phyloP scores from a whole-genome alignment of 2,113 vertebrate species.

The Apaloderma vittatum region DNA sequence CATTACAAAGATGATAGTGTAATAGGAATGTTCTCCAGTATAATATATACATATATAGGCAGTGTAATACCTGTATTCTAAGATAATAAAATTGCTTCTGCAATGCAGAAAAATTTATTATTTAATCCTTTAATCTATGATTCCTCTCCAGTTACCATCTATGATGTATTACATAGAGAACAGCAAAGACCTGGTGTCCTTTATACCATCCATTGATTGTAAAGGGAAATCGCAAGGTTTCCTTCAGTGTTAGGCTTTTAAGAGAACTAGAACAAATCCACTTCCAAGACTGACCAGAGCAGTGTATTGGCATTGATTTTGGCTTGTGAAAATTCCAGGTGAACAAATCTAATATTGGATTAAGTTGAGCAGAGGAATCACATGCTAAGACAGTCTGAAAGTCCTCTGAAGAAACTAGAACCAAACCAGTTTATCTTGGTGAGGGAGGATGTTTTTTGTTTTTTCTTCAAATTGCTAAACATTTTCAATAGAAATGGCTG shows the following conservation, averaged over 20 bases:
- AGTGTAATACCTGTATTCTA: neutral
- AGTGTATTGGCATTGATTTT: neutral
- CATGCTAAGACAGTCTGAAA: neutral
- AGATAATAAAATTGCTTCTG: neutral
- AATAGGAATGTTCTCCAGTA: neutral
- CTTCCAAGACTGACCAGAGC: neutral
- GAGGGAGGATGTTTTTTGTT: neutral
- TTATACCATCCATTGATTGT: neutral
- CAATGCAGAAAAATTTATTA: neutral
- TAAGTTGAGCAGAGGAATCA: neutral
- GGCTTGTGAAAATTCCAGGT: neutral
- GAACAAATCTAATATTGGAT: neutral
- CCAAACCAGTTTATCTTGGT: rapidly evolving
- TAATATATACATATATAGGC: rapidly evolving
- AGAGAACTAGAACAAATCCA: neutral
- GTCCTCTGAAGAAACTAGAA: neutral
- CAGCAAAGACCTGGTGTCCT: neutral
- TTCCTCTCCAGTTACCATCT: neutral
- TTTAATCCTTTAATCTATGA: neutral
- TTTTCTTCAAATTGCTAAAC: neutral
- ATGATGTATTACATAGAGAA: rapidly evolving
- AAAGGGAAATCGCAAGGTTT: neutral
- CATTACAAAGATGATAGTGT: neutral
- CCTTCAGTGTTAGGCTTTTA: neutral
- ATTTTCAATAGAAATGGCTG: neutral